A percentile compares a stretch with the other conserved stretches of the same genome.
Conservation (phyloP, 2,113 vertebrate species). For the Scalopus aquaticus region DNA sequence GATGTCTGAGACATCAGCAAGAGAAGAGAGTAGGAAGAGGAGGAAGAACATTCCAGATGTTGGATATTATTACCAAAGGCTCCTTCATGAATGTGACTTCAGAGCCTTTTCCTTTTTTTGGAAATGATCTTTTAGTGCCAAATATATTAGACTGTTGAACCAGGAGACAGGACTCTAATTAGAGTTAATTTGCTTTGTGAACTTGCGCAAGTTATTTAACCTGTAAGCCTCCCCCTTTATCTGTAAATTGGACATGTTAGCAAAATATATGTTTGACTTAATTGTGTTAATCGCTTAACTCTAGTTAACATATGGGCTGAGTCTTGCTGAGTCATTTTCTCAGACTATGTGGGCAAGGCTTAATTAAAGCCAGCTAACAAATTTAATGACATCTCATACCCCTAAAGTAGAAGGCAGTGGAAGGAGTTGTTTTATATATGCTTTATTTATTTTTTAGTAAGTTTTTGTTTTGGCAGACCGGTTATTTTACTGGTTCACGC, state of each 20-base stretch:
- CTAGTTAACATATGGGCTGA: conserved; percentile 49
- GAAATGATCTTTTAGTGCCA: conserved; percentile 27
- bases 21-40: background rate
- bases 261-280: conserved; percentile 67
- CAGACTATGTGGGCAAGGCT: conserved; percentile 19
- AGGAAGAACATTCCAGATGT: background rate
- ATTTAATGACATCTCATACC: conserved; percentile 1
- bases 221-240: conserved; percentile 47
- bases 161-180: background rate
- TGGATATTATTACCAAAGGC: background rate
- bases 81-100: background rate
- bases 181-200: conserved; percentile 51
- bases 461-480: background rate
- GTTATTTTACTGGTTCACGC: background rate
- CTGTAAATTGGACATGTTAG: conserved; percentile 59
- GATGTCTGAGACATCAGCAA: background rate
- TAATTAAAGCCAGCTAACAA: conserved; percentile 62
- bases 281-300: conserved; percentile 70
- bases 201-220: conserved; percentile 47
- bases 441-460: conserved; percentile 27
- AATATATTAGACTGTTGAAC: background rate
- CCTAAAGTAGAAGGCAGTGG: conserved; percentile 33
- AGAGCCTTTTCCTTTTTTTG: background rate
- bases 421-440: conserved; percentile 14
- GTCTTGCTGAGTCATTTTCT: conserved; percentile 77